Conservation (phyloP, 1,140 invertebrate genomes). For the Platorchestia sp. region DNA sequence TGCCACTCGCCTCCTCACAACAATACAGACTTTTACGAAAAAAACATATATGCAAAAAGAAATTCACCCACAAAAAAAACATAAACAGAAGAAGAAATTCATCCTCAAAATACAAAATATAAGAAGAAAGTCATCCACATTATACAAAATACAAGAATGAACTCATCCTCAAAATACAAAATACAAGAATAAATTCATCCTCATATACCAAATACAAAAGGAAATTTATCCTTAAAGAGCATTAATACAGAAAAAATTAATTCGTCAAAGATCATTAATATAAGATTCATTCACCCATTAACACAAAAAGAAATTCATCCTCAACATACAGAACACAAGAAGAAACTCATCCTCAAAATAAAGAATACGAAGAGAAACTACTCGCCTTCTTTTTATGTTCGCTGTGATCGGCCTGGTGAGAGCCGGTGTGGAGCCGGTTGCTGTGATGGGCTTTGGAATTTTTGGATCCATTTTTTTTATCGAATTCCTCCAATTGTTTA, state of each 20-base stretch:
- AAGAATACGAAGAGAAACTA: not conserved
- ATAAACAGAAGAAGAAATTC: not conserved
- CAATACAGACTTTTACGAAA: too few species aligned
- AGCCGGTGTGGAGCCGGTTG: not conserved
- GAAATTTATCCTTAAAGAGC: too few species aligned
- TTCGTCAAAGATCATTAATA: too few species aligned
- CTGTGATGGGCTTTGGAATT: not conserved
- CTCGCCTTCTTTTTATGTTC: not conserved
- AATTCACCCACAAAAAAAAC: not conserved
- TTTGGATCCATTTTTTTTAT: not conserved
- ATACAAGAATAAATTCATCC: too few species aligned
- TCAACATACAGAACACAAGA: not conserved
- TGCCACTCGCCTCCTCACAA: too few species aligned
- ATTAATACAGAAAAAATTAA: too few species aligned
- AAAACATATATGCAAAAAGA: not conserved
- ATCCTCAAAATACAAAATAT: too few species aligned
- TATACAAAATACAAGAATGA: too few species aligned
- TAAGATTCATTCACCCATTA: too few species aligned
- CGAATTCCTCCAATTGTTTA: not conserved
- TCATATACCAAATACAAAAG: too few species aligned
- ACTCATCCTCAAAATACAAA: too few species aligned
- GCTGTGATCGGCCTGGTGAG: not conserved
- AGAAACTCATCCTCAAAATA: not conserved
- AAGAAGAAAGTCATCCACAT: too few species aligned
- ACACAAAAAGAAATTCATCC: not conserved